Conservation (phyloP, 2,113 vertebrate genomes). For the Daubentonia madagascariensis region DNA sequence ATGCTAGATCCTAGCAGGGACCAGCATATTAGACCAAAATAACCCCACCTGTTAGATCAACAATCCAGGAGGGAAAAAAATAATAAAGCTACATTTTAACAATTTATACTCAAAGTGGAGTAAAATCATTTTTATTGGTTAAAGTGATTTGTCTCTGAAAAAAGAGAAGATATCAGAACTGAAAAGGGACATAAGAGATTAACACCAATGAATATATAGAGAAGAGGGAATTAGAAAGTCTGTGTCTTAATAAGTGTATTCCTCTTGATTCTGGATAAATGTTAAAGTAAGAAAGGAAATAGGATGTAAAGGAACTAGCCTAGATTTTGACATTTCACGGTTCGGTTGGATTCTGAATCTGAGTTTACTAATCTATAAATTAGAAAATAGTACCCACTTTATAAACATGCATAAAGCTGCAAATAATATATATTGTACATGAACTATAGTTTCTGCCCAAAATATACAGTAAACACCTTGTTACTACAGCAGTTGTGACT, state of each 20-base stretch:
- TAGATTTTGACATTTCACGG: not conserved
- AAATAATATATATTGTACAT: not conserved
- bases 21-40: not conserved
- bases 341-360: not conserved
- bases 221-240: not conserved
- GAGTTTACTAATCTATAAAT: not conserved
- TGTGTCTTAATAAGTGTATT: not conserved
- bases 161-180: not conserved
- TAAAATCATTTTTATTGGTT: not conserved
- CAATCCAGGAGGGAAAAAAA: not conserved
- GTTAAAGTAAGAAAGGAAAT: not conserved
- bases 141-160: not conserved
- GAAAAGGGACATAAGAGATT: not conserved
- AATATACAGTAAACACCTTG: not conserved
- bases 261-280: not conserved
- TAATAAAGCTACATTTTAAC: not conserved
- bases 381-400: not conserved
- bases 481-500: accelerated
- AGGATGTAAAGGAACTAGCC: not conserved
- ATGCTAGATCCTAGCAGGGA: not conserved
- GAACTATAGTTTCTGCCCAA: not conserved
- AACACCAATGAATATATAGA: not conserved
- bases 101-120: not conserved
- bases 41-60: not conserved
- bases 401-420: not conserved